phyloP scores from a whole-genome alignment of 2,888 invertebrate species.

The Trachelus stipa region DNA sequence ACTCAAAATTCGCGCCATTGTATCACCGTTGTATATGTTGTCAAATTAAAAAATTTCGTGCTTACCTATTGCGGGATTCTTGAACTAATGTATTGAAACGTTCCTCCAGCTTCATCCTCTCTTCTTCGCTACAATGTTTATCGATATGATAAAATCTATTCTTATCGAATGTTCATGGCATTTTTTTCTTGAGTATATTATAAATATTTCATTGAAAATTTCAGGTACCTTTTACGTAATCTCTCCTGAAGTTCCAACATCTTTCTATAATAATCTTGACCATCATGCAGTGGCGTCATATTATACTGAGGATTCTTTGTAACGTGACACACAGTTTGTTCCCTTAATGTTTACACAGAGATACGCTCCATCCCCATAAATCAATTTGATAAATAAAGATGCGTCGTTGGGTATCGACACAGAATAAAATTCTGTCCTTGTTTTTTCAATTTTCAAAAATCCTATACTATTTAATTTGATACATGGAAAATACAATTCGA shows the following conservation, averaged over 20 bases:
- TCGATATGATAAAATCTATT: slow-evolving; percentile 5
- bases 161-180: background rate
- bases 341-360: background rate
- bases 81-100: slow-evolving; percentile 54
- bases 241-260: slow-evolving; percentile 61
- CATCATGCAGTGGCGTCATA: slow-evolving; percentile 48
- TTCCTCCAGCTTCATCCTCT: slow-evolving; percentile 58
- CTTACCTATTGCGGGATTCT: slow-evolving; percentile 57
- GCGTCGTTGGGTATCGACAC: background rate
- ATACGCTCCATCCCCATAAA: background rate
- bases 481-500: background rate
- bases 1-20: background rate
- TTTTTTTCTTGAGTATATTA: background rate
- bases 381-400: background rate
- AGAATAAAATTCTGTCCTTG: background rate
- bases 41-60: background rate
- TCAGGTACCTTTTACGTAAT: slow-evolving; percentile 54
- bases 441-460: background rate
- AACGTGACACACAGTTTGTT: background rate
- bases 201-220: background rate
- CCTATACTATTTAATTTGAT: background rate
- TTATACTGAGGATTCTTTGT: background rate
- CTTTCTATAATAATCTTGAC: slow-evolving; percentile 53
- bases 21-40: background rate
- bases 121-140: slow-evolving; percentile 53